A percentile compares a stretch with the other conserved stretches of the same genome.
Evolutionary conservation across 2,113 vertebrate species (phyloP).

Genomic region (human): GRCh38 chr13:52580001-52580500

Average conservation of each 20-base stretch:
- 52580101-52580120: neutral
- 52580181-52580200: neutral
- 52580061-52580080: neutral
- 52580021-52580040: neutral
- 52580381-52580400: neutral
- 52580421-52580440: neutral
- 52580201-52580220: neutral
- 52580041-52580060: neutral
- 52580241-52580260: neutral
- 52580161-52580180: neutral
- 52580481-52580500: neutral
- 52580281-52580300: neutral
- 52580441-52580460: neutral
- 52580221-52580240: neutral
- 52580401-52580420: neutral
- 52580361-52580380: neutral
- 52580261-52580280: neutral
- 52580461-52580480: neutral
- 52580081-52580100: neutral
- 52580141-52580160: neutral
- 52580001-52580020: neutral
- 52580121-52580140: neutral
- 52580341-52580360: neutral
- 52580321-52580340: neutral
- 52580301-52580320: neutral